Percentiles rank a stretch among this genome's conserved stretches.
phyloP scores from a whole-genome alignment of 2,797 vertebrate genomes.

The Pangasius macronema region DNA sequence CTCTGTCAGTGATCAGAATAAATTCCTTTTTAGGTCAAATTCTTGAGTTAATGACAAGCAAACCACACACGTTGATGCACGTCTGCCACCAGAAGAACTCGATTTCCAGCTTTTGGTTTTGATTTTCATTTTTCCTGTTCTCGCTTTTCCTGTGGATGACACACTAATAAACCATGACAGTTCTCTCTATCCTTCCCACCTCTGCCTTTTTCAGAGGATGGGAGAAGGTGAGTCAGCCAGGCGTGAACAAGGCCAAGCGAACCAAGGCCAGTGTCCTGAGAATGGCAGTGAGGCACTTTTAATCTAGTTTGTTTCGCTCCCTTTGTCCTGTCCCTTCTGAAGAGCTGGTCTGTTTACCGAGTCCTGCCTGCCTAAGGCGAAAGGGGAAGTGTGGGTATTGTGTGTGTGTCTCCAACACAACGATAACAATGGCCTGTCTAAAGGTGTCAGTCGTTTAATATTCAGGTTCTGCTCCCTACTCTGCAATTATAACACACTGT shows the following conservation, averaged over 20 bases:
- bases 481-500: background rate
- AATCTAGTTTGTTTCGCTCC: conserved; percentile 76
- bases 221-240: conserved; percentile 41
- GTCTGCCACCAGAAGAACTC: conserved; percentile 7
- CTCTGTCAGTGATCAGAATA: conserved; percentile 56
- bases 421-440: conserved; percentile 19
- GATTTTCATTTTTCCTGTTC: conserved; percentile 34
- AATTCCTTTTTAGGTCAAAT: conserved; percentile 58
- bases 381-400: conserved; percentile 17
- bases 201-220: conserved; percentile 32
- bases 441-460: conserved; percentile 26
- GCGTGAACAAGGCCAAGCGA: conserved; percentile 48
- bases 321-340: conserved; percentile 62
- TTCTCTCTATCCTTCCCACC: conserved; percentile 45
- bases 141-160: conserved; percentile 54
- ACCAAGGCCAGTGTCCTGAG: conserved; percentile 69
- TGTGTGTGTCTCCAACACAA: conserved; percentile 13
- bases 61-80: conserved; percentile 57
- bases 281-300: conserved; percentile 66
- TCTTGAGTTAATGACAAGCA: conserved; percentile 61
- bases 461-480: conserved; percentile 1
- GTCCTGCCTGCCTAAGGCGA: conserved; percentile 20
- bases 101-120: background rate
- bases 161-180: conserved; percentile 64
- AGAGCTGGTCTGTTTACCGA: conserved; percentile 43